These are phyloP conservation scores for Bungarus multicinctus DNA, from an alignment of 2,113 vertebrate species.

Conservation along the genomic window DNA sequence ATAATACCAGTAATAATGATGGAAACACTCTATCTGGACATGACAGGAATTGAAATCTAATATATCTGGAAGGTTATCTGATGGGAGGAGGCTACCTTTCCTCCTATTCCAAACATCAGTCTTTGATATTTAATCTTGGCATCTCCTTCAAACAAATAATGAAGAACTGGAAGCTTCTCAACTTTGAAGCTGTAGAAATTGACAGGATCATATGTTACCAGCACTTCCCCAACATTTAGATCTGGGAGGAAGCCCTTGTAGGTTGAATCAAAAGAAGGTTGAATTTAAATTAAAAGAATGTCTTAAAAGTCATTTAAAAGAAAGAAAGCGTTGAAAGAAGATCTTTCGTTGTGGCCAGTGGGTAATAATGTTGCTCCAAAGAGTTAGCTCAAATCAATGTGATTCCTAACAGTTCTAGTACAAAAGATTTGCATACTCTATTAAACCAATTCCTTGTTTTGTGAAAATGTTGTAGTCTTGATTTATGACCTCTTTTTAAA, in stretches of 20 bases:
- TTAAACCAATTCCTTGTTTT: not conserved
- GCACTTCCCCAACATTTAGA: not conserved
- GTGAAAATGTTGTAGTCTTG: not conserved
- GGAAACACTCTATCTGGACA: not conserved
- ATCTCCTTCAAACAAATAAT: not conserved
- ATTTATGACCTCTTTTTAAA: not conserved
- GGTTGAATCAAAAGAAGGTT: not conserved
- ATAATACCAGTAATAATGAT: not conserved
- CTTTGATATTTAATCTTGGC: not conserved
- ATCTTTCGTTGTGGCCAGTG: not conserved
- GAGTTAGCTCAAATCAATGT: not conserved
- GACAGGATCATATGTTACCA: not conserved
- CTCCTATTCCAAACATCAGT: not conserved
- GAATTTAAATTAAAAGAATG: not conserved
- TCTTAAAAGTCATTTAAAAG: not conserved
- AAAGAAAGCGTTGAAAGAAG: not conserved
- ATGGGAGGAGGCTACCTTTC: not conserved
- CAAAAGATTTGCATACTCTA: not conserved
- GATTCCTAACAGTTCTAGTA: not conserved
- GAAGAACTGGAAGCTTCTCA: not conserved
- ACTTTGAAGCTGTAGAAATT: not conserved
- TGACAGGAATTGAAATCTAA: not conserved
- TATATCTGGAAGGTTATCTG: not conserved
- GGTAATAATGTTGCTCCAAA: not conserved
- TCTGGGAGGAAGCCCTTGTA: not conserved